Conservation (phyloP, 2,113 vertebrate genomes). For the Notiomystis cincta region DNA sequence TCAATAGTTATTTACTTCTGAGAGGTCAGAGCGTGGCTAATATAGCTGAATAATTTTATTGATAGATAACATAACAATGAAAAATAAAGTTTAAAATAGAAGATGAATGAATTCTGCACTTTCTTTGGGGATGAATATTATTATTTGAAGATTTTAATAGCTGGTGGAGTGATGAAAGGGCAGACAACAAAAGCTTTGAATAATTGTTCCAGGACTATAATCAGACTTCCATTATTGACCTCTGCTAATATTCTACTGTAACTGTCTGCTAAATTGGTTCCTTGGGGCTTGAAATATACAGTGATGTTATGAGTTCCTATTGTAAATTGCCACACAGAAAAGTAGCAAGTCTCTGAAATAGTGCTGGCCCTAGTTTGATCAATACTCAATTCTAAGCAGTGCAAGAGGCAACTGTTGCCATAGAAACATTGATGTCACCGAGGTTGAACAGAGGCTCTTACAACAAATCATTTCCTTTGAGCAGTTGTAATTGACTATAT, state of each 20-base stretch:
- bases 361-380: constrained; percentile 84
- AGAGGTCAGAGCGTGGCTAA: constrained; percentile 77
- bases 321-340: constrained; percentile 91
- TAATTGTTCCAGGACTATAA: constrained; percentile 90
- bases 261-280: constrained; percentile 96
- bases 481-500: constrained; percentile 95
- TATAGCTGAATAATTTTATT: constrained; percentile 80
- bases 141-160: constrained; percentile 74
- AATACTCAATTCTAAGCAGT: constrained; percentile 98
- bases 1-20: constrained; percentile 85
- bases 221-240: constrained; percentile 98
- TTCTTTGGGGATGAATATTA: constrained; percentile 75
- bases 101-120: constrained; percentile 73
- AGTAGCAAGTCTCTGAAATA: constrained; percentile 86
- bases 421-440: constrained; percentile 96
- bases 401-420: constrained; percentile 91
- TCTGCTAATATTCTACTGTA: constrained; percentile 94
- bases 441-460: constrained; percentile 90
- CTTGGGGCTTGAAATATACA: constrained; percentile 92
- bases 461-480: constrained; percentile 98
- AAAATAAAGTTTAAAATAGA: constrained; percentile 81
- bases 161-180: constrained; percentile 83
- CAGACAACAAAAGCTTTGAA: constrained; percentile 86
- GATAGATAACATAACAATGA: constrained; percentile 80
- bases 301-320: constrained; percentile 87